phyloP scores from a whole-genome alignment of 2,797 vertebrate species.

The Chromobotia macracanthus region DNA sequence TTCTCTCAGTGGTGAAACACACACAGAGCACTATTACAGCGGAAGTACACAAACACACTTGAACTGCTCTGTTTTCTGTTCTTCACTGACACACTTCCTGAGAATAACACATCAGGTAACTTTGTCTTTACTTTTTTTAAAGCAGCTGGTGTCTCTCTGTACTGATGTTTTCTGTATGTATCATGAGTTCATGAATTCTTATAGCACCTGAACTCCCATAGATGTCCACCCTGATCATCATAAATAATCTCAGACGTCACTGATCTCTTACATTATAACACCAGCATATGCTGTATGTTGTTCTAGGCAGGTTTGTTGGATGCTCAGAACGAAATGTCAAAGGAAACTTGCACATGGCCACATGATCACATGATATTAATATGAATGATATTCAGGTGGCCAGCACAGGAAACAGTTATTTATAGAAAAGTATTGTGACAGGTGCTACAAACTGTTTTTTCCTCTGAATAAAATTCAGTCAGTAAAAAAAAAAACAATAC shows the following conservation, averaged over 20 bases:
- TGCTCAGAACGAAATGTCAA: no score
- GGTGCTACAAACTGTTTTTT: no score
- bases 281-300: background rate
- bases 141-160: background rate
- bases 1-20: background rate
- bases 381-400: no score
- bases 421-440: no score
- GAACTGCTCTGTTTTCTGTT: slow-evolving; percentile 4
- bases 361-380: no score
- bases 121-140: background rate
- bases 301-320: background rate
- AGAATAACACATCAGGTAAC: background rate
- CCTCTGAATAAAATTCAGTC: no score
- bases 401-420: no score
- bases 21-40: background rate
- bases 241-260: background rate
- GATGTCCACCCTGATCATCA: background rate
- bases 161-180: no score
- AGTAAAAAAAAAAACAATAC: no score
- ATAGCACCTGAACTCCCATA: background rate
- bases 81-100: background rate
- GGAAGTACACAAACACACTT: background rate
- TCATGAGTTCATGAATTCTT: background rate
- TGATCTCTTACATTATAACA: background rate
- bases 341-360: no score